Conservation (phyloP, 2,113 vertebrate species). For the Eonycteris spelaea region DNA sequence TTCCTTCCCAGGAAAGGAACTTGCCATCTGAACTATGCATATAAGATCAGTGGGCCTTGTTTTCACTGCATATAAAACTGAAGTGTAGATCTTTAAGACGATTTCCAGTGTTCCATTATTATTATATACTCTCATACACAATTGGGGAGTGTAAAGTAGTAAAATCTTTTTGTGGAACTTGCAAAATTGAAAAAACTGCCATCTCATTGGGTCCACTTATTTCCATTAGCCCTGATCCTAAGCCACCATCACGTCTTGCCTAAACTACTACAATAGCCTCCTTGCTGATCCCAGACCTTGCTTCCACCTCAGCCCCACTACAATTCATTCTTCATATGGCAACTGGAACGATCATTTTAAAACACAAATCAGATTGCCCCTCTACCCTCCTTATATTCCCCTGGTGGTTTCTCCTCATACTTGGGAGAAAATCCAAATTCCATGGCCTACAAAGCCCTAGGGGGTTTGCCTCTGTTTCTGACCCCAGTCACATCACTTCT, state of each 20-base stretch:
- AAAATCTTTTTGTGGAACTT: neutral
- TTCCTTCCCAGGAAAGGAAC: neutral
- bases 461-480: neutral
- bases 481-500: neutral
- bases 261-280: neutral
- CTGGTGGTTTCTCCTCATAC: neutral
- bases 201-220: neutral
- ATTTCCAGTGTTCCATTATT: neutral
- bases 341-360: neutral
- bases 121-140: neutral
- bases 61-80: neutral
- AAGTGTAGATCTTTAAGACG: neutral
- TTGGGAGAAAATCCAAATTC: slow-evolving; percentile 20
- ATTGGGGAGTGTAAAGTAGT: neutral
- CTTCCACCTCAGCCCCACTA: neutral
- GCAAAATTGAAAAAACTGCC: neutral
- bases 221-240: neutral
- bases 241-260: neutral
- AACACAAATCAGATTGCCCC: neutral
- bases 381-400: neutral
- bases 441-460: neutral
- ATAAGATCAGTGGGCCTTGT: neutral
- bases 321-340: neutral
- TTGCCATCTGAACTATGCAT: neutral
- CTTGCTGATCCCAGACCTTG: neutral